A percentile compares a stretch with the other conserved stretches of the same genome.
Conservation (phyloP, 2,797 vertebrate genomes). For the Arrhamphus sclerolepis region DNA sequence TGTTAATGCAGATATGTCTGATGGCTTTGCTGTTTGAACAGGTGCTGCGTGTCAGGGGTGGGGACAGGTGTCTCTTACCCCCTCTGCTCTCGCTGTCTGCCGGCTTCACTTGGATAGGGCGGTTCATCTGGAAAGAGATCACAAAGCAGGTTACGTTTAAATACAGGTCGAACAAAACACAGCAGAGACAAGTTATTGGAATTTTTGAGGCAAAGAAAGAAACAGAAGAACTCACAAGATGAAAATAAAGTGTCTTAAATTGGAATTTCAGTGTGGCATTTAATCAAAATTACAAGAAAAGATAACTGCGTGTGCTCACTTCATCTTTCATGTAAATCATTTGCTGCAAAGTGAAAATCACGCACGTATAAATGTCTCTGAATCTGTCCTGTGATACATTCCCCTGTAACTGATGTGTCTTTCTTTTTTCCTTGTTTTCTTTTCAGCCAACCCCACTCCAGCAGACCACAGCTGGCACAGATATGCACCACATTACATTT, state of each 20-base stretch:
- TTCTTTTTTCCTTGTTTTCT: background rate
- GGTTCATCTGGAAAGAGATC: slow-evolving; percentile 89
- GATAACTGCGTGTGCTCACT: too few species aligned
- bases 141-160: slow-evolving; percentile 13
- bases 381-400: too few species aligned
- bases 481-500: slow-evolving; percentile 59
- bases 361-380: too few species aligned
- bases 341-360: too few species aligned
- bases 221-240: background rate
- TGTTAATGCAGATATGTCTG: background rate
- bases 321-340: too few species aligned
- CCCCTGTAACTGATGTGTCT: background rate
- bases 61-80: slow-evolving; percentile 84
- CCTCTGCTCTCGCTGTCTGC: slow-evolving; percentile 98
- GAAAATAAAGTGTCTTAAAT: background rate
- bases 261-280: background rate
- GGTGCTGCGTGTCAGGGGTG: slow-evolving; percentile 37
- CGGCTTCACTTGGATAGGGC: slow-evolving; percentile 98
- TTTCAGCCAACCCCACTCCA: slow-evolving; percentile 28
- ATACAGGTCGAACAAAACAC: slow-evolving; percentile 1
- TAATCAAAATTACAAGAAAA: background rate
- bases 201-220: background rate
- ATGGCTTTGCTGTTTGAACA: slow-evolving; percentile 49
- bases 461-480: slow-evolving; percentile 46
- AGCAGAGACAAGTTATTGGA: background rate